Conservation (phyloP, 2,888 invertebrate genomes). For the Drosophila flavopinicola region DNA sequence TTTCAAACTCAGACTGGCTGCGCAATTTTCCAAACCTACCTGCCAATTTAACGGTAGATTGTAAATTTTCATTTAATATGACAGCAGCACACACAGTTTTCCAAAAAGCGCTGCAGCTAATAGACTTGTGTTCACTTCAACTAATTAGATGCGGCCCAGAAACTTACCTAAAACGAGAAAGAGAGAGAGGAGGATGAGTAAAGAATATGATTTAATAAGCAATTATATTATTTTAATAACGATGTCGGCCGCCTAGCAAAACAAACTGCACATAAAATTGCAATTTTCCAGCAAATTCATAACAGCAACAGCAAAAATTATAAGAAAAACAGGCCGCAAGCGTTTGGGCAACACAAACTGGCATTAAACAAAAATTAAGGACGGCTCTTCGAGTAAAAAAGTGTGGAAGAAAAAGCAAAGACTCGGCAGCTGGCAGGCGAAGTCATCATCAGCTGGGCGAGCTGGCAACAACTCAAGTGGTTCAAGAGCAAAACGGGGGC, state of each 20-base stretch:
- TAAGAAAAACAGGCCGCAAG: conserved; percentile 67
- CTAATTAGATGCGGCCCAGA: conserved; percentile 54
- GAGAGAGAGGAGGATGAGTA: conserved; percentile 18
- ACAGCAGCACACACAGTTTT: conserved; percentile 58
- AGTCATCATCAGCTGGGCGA: conserved; percentile 66
- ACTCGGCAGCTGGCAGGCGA: conserved; percentile 66
- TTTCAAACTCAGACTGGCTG: conserved; percentile 23
- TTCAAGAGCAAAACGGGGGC: conserved; percentile 20
- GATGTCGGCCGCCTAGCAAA: conserved; percentile 26
- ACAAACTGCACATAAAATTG: conserved; percentile 77
- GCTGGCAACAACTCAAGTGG: conserved; percentile 69
- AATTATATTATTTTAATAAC: conserved; percentile 76
- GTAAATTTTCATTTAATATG: conserved; percentile 76
- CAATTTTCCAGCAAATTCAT: conserved; percentile 77
- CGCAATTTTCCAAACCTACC: conserved; percentile 66
- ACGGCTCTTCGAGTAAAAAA: conserved; percentile 24
- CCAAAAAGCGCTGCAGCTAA: conserved; percentile 42
- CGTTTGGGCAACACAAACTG: conserved; percentile 53
- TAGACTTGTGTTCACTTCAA: conserved; percentile 51
- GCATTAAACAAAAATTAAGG: conserved; percentile 64
- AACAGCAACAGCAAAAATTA: conserved; percentile 56
- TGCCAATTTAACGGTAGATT: conserved; percentile 74
- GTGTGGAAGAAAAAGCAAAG: conserved; percentile 21
- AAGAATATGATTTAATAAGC: conserved; percentile 72
- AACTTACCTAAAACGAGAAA: conserved; percentile 67